phyloP scores from a whole-genome alignment of 2,113 vertebrate species.

The Trachemys scripta region DNA sequence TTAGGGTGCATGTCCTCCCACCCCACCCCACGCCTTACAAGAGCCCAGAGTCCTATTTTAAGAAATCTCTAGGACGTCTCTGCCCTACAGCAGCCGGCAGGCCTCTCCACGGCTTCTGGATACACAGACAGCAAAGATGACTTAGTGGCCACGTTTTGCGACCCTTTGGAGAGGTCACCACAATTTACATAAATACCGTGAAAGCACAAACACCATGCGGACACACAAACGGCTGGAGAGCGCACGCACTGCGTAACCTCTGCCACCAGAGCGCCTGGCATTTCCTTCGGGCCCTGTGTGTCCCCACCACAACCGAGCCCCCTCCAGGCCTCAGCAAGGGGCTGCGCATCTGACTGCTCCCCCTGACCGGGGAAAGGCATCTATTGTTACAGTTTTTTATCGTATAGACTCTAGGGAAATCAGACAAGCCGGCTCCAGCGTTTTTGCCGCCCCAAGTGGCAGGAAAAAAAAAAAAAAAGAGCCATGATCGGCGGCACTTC shows the following conservation, averaged over 20 bases:
- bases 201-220: slow-evolving; percentile 32
- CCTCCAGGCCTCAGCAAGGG: neutral
- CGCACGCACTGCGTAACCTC: neutral
- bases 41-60: neutral
- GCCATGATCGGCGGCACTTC: no score
- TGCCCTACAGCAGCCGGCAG: slow-evolving; percentile 56
- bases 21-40: neutral
- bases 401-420: neutral
- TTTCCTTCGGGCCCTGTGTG: neutral
- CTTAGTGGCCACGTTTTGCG: slow-evolving; percentile 63
- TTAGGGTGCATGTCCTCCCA: neutral
- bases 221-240: slow-evolving; percentile 1
- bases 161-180: slow-evolving; percentile 56
- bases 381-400: neutral
- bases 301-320: neutral
- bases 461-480: no score
- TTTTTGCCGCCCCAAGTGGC: no score
- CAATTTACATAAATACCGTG: slow-evolving; percentile 46
- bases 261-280: slow-evolving; percentile 21
- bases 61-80: slow-evolving; percentile 44
- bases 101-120: slow-evolving; percentile 55
- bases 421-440: neutral
- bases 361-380: neutral
- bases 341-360: neutral
- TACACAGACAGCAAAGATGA: slow-evolving; percentile 59